Base-by-base conservation (phyloP, 2,888 invertebrate species). In the Caenorhabditis imperialis region DNA sequence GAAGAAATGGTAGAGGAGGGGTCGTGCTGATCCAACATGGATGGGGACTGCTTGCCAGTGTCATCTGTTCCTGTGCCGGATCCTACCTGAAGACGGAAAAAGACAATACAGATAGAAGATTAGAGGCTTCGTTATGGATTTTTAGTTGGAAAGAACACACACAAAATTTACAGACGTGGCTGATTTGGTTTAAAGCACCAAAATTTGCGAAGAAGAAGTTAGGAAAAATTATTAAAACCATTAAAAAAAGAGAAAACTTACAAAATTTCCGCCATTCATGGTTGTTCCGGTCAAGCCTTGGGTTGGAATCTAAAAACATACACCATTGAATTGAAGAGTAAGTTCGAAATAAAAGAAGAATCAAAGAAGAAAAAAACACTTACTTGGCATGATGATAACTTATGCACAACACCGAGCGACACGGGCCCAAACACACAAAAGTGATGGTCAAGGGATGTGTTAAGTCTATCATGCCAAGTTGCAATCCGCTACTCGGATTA, bases 401-500 rank as follows among this genome's bases (percentile, higher is more conserved):
- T 16, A 57, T 23, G 30, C 18, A 23, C 12, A 5, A n/a, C n/a
- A n/a, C n/a, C n/a, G n/a, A n/a, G n/a, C n/a, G n/a, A n/a, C n/a
- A n/a, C n/a, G n/a, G n/a, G n/a, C n/a, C n/a, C n/a, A n/a, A n/a
- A n/a, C n/a, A n/a, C n/a, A n/a, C n/a, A n/a, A n/a, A n/a, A n/a
- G n/a, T n/a, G n/a, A n/a, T n/a, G n/a, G n/a, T n/a, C n/a, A n/a
- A n/a, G 7, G 51, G 38, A 51, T 38, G 58, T 58, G 58, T 47
- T 58, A 58, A 58, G 37, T 58, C 58, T 58, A 58, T 58, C 58
- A 58, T 58, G 48, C 58, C 58, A 50, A 53, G 51, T 53, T 62
- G 44, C 51, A 62, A 65, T 55, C 57, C 57, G 48, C 55, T 55
- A 50, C 57, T 62, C 42, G 61, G 71, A 71, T 71, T 71, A 71